phyloP scores from a whole-genome alignment of 2,797 vertebrate genomes.

The Merluccius polli region DNA sequence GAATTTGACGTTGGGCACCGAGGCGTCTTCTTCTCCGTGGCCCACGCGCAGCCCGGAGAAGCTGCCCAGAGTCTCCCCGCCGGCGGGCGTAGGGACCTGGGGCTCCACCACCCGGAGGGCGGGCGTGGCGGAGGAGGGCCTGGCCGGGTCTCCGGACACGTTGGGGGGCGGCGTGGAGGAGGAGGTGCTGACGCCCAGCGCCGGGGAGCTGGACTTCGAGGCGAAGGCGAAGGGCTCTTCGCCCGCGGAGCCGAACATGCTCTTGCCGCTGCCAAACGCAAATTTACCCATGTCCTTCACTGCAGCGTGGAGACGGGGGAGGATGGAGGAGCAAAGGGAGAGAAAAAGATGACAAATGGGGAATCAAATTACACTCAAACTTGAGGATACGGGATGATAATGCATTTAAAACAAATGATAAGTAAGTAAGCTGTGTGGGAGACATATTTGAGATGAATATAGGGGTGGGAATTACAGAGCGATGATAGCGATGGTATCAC shows the following conservation, averaged over 20 bases:
- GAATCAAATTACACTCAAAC: background rate
- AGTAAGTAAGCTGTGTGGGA: background rate
- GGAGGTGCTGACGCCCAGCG: constrained; percentile 33
- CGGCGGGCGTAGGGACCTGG: constrained; percentile 60
- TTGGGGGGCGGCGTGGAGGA: constrained; percentile 52
- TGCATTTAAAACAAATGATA: too few relatives aligned
- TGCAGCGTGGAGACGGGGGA: constrained; percentile 4
- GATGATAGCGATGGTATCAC: background rate
- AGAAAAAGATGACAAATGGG: background rate
- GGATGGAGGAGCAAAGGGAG: background rate
- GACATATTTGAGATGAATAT: background rate
- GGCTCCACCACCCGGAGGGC: constrained; percentile 61
- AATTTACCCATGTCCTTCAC: constrained; percentile 74
- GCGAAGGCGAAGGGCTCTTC: constrained; percentile 72
- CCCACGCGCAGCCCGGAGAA: constrained; percentile 90
- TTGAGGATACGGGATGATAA: background rate
- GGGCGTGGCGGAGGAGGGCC: constrained; percentile 36
- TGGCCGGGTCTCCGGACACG: constrained; percentile 53
- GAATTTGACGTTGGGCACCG: constrained; percentile 52
- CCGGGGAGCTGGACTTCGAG: constrained; percentile 57
- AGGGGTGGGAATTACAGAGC: too few relatives aligned
- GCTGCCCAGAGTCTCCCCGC: constrained; percentile 89
- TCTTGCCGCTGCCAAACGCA: constrained; percentile 67
- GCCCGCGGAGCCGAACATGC: constrained; percentile 55
- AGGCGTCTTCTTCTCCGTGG: constrained; percentile 78